Evolutionary conservation across 2,888 invertebrate species (phyloP), one percentile per base, ranked within the genome.

Genomic region (Scrobipalpa atriplicella): DNA sequence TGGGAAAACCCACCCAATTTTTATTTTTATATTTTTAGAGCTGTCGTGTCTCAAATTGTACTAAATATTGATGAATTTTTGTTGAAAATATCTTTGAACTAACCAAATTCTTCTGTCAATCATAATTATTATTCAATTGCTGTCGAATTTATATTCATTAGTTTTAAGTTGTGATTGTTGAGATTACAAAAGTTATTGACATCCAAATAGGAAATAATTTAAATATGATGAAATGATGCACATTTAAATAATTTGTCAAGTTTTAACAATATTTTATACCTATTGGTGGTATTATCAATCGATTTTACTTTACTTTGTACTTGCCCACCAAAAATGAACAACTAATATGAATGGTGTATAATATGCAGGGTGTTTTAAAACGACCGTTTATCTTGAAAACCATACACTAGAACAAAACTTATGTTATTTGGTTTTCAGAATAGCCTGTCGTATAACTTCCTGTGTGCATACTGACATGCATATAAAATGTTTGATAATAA

Each of bases 401-500:
- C 47, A 16, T 13, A 9, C 41, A 8, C n/a, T n/a, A n/a, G n/a
- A n/a, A n/a, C n/a, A n/a, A n/a, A n/a, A n/a, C n/a, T n/a, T n/a
- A n/a, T n/a, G n/a, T n/a, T n/a, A n/a, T n/a, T n/a, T n/a, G n/a
- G n/a, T n/a, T n/a, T n/a, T n/a, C n/a, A n/a, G n/a, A n/a, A n/a
- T n/a, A n/a, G 5, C 6, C 47, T n/a, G n/a, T n/a, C 47, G 47
- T 47, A n/a, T 16, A 16, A n/a, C 47, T n/a, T 47, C 47, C 47
- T 47, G n/a, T 47, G 43, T 43, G 13, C 43, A 54, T 21, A 54
- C 54, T 21, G 54, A 56, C 21, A 58, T 38, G 38, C 36, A 47
- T 61, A 19, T 29, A 13, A 16, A 13, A n/a, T 47, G 41, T 62
- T 62, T 47, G 58, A 58, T 67, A 63, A 56, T 13, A 67, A 62